Evolutionary conservation across 2,113 vertebrate species (phyloP).

Genomic region (Lota lota): DNA sequence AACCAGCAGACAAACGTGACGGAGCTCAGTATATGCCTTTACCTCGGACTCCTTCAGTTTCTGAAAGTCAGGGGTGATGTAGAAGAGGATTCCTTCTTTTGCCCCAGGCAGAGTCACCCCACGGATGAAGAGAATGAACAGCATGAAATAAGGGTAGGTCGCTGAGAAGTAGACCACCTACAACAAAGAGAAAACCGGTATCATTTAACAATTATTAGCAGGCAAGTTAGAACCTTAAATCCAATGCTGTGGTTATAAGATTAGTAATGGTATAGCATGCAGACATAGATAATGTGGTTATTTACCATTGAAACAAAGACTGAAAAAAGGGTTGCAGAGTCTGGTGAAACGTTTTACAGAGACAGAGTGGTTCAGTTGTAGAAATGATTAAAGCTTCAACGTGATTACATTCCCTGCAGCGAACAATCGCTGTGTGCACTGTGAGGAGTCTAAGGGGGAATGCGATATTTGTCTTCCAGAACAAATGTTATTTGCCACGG

Average conservation of each 20-base stretch:
- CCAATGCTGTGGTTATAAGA: no score
- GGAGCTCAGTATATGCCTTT: slow-evolving; percentile 39
- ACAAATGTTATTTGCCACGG: slow-evolving; percentile 55
- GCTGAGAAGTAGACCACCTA: slow-evolving; percentile 99
- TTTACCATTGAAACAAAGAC: no score
- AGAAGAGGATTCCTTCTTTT: slow-evolving; percentile 91
- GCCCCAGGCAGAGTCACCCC: slow-evolving; percentile 96
- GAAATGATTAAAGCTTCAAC: slow-evolving; percentile 21
- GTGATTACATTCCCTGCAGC: slow-evolving; percentile 10
- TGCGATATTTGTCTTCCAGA: slow-evolving; percentile 38
- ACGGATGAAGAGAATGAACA: slow-evolving; percentile 95
- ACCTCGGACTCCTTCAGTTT: slow-evolving; percentile 97
- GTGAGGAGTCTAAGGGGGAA: background rate
- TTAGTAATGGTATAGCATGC: no score
- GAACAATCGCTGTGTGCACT: slow-evolving; percentile 14
- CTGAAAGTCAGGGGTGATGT: slow-evolving; percentile 93
- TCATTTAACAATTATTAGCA: slow-evolving; percentile 15
- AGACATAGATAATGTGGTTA: no score
- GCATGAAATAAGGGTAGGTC: slow-evolving; percentile 97
- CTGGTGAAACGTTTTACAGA: background rate
- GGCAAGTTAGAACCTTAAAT: no score
- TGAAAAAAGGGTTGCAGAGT: no score
- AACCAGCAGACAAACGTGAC: slow-evolving; percentile 16
- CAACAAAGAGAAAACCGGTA: slow-evolving; percentile 30
- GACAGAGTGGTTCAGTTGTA: slow-evolving; percentile 4